Conservation (phyloP, 2,888 invertebrate genomes). For the Chaetogeoica ovagalla region DNA sequence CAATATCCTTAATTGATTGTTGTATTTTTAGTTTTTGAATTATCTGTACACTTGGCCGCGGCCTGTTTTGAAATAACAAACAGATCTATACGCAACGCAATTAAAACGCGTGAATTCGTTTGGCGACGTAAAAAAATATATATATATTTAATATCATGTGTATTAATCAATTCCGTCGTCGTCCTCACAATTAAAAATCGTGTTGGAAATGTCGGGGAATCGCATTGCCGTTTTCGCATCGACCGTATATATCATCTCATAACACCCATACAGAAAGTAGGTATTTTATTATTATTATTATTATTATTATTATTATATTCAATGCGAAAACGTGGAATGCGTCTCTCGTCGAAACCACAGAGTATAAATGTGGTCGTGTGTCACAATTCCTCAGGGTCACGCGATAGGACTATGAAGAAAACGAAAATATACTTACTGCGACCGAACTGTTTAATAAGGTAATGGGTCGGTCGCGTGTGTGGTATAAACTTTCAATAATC, state of each 20-base stretch:
- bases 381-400: not conserved
- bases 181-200: too few species aligned
- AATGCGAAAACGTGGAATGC: conserved; percentile 10
- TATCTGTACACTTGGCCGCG: too few species aligned
- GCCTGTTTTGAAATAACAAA: too few species aligned
- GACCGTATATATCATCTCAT: not conserved
- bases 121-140: too few species aligned
- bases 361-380: not conserved
- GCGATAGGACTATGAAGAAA: not conserved
- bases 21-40: too few species aligned
- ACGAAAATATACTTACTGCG: not conserved
- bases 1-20: too few species aligned
- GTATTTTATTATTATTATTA: not conserved
- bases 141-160: too few species aligned
- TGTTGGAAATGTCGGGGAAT: not conserved
- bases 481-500: too few species aligned
- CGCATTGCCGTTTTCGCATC: conserved; percentile 26
- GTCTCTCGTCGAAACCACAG: not conserved
- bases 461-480: too few species aligned
- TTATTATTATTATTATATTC: not conserved
- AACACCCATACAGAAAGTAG: not conserved
- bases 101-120: too few species aligned
- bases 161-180: too few species aligned
- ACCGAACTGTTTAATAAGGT: not conserved
- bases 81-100: too few species aligned